These are phyloP conservation scores for Anniella stebbinsi DNA, from an alignment of 2,797 vertebrate species.

Conservation along the genomic window DNA sequence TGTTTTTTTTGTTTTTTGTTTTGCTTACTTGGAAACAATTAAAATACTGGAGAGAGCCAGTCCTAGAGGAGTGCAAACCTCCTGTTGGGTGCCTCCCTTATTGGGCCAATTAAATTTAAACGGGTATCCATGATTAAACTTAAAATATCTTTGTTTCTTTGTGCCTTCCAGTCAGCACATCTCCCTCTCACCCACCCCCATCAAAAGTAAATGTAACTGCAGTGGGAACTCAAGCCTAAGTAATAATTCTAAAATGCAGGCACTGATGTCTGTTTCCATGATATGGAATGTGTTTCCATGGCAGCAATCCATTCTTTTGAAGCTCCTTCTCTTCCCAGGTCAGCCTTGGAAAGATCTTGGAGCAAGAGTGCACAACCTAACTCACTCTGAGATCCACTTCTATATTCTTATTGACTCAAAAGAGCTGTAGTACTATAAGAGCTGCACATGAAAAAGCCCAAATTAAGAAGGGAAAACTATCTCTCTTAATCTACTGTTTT, in stretches of 20 bases:
- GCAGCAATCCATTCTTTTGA: neutral
- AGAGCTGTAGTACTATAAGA: neutral
- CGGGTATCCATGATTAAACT: neutral
- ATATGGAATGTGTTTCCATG: neutral
- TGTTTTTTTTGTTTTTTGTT: too few relatives aligned
- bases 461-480: neutral
- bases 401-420: neutral
- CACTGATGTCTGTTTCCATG: neutral
- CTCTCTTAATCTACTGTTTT: neutral
- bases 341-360: neutral
- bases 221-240: neutral
- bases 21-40: neutral
- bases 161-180: neutral
- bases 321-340: neutral
- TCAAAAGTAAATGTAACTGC: too few relatives aligned
- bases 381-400: neutral
- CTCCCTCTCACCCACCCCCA: too few relatives aligned
- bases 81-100: neutral
- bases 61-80: neutral
- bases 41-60: constrained; percentile 9
- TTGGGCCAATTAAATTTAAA: constrained; percentile 7
- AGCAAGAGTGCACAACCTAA: neutral
- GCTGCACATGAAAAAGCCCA: neutral
- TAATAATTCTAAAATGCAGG: neutral
- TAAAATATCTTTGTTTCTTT: neutral